Conservation (phyloP, 2,113 vertebrate species). For the Enhydra lutris region DNA sequence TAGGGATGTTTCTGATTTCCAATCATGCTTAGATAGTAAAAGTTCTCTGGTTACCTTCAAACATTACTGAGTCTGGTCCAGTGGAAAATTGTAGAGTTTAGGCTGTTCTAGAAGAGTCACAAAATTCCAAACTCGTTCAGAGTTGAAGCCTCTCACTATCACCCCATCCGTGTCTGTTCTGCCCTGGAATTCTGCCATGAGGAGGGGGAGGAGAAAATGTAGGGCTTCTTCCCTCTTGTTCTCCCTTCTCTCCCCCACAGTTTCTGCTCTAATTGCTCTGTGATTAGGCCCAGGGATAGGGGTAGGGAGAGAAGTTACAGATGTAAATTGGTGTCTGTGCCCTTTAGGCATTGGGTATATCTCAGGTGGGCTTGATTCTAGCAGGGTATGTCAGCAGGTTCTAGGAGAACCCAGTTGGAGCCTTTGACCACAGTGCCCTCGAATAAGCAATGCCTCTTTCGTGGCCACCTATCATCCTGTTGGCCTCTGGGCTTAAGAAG, state of each 20-base stretch:
- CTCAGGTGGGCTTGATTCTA: background rate
- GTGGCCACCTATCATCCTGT: background rate
- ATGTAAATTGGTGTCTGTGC: background rate
- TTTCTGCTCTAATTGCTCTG: background rate
- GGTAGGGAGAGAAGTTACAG: background rate
- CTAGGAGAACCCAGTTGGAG: background rate
- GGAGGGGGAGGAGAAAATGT: background rate
- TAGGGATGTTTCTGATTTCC: background rate
- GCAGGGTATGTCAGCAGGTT: background rate
- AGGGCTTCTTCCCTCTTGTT: background rate
- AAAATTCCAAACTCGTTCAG: background rate
- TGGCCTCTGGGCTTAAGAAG: background rate
- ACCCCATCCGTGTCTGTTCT: background rate
- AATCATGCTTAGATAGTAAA: background rate
- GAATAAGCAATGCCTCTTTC: background rate
- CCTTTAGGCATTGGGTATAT: background rate
- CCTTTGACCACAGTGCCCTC: background rate
- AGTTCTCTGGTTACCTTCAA: background rate
- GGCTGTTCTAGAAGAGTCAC: background rate
- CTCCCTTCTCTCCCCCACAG: background rate
- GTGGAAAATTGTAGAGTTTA: background rate
- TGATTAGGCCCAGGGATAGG: background rate
- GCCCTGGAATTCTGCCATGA: background rate
- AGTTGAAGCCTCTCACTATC: background rate
- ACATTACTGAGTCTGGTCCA: background rate